Percentiles rank a stretch among this genome's conserved stretches.
These are phyloP conservation scores for Microctonus hyperodae DNA, from an alignment of 2,888 invertebrate genomes.

Conservation along the genomic window DNA sequence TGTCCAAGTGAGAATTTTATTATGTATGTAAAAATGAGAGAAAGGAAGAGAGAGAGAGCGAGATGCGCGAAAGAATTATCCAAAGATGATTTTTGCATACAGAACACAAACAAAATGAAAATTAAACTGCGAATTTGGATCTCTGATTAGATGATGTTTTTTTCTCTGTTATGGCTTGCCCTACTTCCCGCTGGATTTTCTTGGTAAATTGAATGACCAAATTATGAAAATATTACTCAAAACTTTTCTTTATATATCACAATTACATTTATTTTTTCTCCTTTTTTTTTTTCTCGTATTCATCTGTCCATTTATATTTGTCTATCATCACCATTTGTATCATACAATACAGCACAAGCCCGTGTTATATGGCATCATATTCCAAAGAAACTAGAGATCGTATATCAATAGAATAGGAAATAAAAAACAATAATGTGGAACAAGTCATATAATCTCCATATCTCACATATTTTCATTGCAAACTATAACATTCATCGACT, in stretches of 20 bases:
- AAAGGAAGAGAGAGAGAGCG: too few relatives aligned
- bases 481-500: neutral
- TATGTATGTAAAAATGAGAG: too few relatives aligned
- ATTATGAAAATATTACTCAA: constrained; percentile 43
- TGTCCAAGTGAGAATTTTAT: neutral
- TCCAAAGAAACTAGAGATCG: constrained; percentile 53
- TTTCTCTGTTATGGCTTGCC: constrained; percentile 64
- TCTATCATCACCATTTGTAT: constrained; percentile 41
- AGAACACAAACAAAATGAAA: constrained; percentile 25
- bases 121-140: constrained; percentile 47
- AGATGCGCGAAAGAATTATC: neutral
- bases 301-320: constrained; percentile 29
- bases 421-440: neutral
- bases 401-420: constrained; percentile 32
- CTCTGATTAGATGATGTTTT: constrained; percentile 59
- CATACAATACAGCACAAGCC: constrained; percentile 54
- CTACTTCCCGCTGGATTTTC: constrained; percentile 63
- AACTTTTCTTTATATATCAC: constrained; percentile 31
- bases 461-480: neutral
- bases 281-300: constrained; percentile 34
- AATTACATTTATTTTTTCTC: constrained; percentile 31
- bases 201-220: constrained; percentile 63
- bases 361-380: constrained; percentile 59
- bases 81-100: neutral
- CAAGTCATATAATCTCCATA: constrained; percentile 7